Conservation (phyloP, 2,797 vertebrate genomes). For the Enteromius paludinosus region DNA sequence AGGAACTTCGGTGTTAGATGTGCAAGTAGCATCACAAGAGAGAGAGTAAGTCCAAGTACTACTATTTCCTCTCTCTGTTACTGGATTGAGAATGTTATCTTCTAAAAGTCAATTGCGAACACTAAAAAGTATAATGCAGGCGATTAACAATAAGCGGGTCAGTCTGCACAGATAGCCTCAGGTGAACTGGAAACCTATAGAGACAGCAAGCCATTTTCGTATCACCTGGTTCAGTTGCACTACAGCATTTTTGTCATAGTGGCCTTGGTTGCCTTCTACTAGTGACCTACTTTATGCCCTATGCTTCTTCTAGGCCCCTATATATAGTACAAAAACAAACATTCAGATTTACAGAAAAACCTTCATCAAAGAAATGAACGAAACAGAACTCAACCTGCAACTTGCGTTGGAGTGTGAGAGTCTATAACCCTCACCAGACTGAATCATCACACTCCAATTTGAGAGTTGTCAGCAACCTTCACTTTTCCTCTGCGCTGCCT, state of each 20-base stretch:
- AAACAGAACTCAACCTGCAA: neutral
- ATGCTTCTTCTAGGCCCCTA: neutral
- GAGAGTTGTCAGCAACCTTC: neutral
- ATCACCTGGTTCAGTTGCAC: neutral
- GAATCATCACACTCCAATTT: slow-evolving; percentile 32
- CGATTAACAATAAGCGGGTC: neutral
- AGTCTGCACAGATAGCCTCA: neutral
- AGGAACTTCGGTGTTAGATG: neutral
- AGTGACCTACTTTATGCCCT: neutral
- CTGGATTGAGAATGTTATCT: neutral
- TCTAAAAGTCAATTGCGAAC: neutral
- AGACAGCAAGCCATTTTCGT: neutral
- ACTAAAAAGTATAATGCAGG: neutral
- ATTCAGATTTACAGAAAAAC: neutral
- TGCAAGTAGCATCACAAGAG: neutral
- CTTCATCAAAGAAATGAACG: neutral
- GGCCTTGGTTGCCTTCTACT: neutral
- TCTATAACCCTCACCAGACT: slow-evolving; percentile 26
- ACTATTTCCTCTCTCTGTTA: neutral
- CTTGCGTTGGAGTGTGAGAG: neutral
- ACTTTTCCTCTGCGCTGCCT: slow-evolving; percentile 5
- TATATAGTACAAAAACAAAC: neutral
- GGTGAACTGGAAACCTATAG: neutral
- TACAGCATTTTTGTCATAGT: neutral
- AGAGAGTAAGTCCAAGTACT: neutral